Evolutionary conservation across 2,888 invertebrate species (phyloP).

Genomic region (Acronicta aceris): DNA sequence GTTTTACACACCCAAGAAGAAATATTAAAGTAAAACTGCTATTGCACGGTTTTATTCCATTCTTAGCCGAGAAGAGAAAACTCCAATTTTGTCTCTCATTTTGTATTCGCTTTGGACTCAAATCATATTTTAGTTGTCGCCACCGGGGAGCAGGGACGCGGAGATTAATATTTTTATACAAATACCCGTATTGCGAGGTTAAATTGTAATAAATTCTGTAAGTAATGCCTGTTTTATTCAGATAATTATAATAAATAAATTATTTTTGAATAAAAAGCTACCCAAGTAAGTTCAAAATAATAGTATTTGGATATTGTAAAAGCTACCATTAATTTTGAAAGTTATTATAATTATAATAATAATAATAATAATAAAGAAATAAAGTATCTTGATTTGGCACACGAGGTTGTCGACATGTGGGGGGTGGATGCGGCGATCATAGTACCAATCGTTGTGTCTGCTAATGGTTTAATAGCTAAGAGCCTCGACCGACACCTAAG

Average conservation of each 20-base stretch:
- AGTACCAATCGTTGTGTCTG: too few relatives aligned
- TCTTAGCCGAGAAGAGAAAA: constrained; percentile 68
- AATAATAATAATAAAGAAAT: too few relatives aligned
- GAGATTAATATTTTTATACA: constrained; percentile 55
- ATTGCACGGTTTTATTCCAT: constrained; percentile 67
- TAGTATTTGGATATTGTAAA: too few relatives aligned
- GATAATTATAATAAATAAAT: neutral
- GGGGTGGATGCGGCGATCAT: too few relatives aligned
- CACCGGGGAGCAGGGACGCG: constrained; percentile 42
- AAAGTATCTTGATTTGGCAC: too few relatives aligned
- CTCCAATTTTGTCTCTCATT: constrained; percentile 76
- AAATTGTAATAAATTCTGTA: constrained; percentile 47
- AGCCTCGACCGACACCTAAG: too few relatives aligned
- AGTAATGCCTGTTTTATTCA: constrained; percentile 10
- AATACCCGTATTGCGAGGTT: constrained; percentile 45
- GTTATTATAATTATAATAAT: too few relatives aligned
- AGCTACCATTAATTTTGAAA: too few relatives aligned
- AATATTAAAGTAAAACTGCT: constrained; percentile 68
- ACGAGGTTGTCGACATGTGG: too few relatives aligned
- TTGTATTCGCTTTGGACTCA: constrained; percentile 74
- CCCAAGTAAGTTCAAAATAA: too few relatives aligned
- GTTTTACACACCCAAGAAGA: constrained; percentile 63
- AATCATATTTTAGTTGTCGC: constrained; percentile 76
- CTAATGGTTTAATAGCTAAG: too few relatives aligned
- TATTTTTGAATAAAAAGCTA: too few relatives aligned